Base-by-base conservation (phyloP, 2,797 vertebrate genomes). In the Trematomus bernacchii region DNA sequence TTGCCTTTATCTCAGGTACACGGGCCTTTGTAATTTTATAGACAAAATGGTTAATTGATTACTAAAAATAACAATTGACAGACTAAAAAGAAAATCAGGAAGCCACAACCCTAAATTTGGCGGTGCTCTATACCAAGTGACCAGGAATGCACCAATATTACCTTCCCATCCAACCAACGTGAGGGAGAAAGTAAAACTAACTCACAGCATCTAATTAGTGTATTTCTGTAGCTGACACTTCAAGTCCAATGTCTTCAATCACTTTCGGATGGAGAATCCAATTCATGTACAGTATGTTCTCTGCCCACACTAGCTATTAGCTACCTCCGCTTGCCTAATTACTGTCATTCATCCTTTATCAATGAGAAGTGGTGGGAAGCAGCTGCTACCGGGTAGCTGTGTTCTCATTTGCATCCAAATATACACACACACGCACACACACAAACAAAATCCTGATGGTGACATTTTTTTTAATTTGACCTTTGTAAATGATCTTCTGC, bases 261-360 rank as follows among this genome's bases (percentile, higher is more conserved):
- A 89, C 89, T 86, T 89, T 90, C 65, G 23, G 76, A 84, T 77
- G 68, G 80, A 86, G 85, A 87, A 82, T 87, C 83, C 69, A 83
- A 83, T 89, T 91, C 88, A 89, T 85, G 85, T 88, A 87, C 85
- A 88, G 87, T 87, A 83, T 91, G 89, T 88, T 79, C 84, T 80
- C 67, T 87, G 84, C 86, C 87, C 87, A 84, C 71, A 48, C 71
- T 23, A 78, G 90, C 89, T 93, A 94, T 94, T 93, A 94, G 79
- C 91, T 85, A 77, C 89, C 91, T 87, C 90, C 84, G 75, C 83
- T 82, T 64, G 67, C 76, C 90, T 94, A 94, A 95, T 94, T 94
- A 94, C 92, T 92, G 90, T 89, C 89, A 94, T 93, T 94, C 93
- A 92, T 94, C 89, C 88, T 85, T 90, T 89, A 92, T 92, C 91